phyloP scores from a whole-genome alignment of 2,113 vertebrate genomes.

The Rhizomys pruinosus region DNA sequence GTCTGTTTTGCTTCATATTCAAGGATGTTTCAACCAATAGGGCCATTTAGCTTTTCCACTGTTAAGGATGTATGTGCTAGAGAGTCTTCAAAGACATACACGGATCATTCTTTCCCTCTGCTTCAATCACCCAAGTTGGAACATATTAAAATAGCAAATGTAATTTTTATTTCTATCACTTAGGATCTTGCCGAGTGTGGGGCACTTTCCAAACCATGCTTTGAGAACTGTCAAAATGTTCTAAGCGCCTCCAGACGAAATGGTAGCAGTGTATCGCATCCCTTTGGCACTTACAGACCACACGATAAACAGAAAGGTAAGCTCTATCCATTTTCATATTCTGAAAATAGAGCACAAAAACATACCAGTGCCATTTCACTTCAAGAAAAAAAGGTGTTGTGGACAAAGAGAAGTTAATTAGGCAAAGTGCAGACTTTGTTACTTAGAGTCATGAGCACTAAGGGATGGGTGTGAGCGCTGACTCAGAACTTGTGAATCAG shows the following conservation, averaged over 20 bases:
- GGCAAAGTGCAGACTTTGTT: slow-evolving; percentile 79
- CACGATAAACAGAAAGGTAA: slow-evolving; percentile 86
- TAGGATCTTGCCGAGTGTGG: slow-evolving; percentile 84
- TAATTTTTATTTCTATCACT: slow-evolving; percentile 66
- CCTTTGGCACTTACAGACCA: slow-evolving; percentile 44
- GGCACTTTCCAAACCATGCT: slow-evolving; percentile 77
- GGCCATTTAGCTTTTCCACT: slow-evolving; percentile 50
- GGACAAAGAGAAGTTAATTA: slow-evolving; percentile 78
- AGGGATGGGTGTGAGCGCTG: slow-evolving; percentile 82
- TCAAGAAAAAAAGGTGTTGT: slow-evolving; percentile 19
- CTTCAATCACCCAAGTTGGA: background rate
- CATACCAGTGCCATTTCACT: background rate
- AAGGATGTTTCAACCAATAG: slow-evolving; percentile 13
- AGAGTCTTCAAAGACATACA: background rate
- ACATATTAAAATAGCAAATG: slow-evolving; percentile 37
- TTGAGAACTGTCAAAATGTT: slow-evolving; percentile 77
- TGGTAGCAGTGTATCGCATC: slow-evolving; percentile 66
- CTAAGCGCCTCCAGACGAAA: slow-evolving; percentile 69
- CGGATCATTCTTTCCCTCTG: background rate
- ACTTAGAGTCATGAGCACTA: slow-evolving; percentile 77
- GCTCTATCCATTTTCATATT: background rate
- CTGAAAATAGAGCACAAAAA: slow-evolving; percentile 26
- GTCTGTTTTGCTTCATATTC: slow-evolving; percentile 49
- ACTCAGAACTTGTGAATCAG: slow-evolving; percentile 86
- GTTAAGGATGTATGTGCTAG: background rate